Evolutionary conservation across 2,113 vertebrate genomes (phyloP), one percentile per base, ranked within the genome.

Genomic region (Nymphicus hollandicus): DNA sequence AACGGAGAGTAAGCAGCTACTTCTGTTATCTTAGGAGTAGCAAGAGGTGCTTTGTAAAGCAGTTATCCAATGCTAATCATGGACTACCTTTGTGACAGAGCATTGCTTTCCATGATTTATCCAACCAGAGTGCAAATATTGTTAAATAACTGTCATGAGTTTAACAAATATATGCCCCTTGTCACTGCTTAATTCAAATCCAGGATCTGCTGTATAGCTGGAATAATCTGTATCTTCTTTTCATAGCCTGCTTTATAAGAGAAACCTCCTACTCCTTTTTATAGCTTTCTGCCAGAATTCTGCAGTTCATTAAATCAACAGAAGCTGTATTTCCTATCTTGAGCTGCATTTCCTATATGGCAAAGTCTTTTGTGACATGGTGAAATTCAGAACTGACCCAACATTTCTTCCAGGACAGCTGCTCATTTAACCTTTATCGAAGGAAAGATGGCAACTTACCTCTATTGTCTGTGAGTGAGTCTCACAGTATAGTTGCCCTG

Each of bases 1-100:
- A 95, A 97, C 82, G 88, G 94, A 96, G 76, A 94, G 56, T 28
- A 95, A 93, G 55, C 22, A 93, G 91, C 83, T 88, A 47, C 81
- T 91, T 95, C 65, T 69, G n/a, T 63, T 95, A 88, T 90, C 33
- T 65, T 13, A 53, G 69, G 56, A 96, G 70, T 56, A 95, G 88
- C 46, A 68, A 86, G 92, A 94, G 73, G 81, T 93, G 37, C 77
- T 97, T 95, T 83, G 79, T 78, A 93, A 96, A 96, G 86, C 60
- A 77, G 92, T 76, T 96, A 74, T 79, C 95, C 93, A 78, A 9
- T 86, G 69, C 83, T 97, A 97, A 96, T 97, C 66, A 79, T 81
- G 81, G 91, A 74, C 50, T 82, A 63, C 72, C 74, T 95, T 97
- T 83, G 91, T 95, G 85, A 64, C 31, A 91, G 29, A 83, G 80